phyloP scores from a whole-genome alignment of 2,888 invertebrate species.

The Galerucella pusilla region DNA sequence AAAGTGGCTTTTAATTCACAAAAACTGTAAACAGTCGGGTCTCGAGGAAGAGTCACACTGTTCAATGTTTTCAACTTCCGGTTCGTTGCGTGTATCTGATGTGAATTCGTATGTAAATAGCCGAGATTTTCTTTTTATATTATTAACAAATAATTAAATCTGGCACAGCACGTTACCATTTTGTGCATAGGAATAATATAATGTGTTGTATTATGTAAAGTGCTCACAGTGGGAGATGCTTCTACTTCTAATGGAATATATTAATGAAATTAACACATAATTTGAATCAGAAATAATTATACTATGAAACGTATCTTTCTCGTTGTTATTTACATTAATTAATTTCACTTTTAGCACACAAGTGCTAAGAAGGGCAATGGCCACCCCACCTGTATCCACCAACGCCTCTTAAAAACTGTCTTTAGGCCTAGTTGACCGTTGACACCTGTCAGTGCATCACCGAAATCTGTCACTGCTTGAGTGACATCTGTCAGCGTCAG shows the following conservation, averaged over 20 bases:
- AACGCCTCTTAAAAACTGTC: no score
- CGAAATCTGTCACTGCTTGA: no score
- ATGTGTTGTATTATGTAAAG: constrained; percentile 6
- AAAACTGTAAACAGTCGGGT: constrained; percentile 8
- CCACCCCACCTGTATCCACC: neutral
- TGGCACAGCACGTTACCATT: constrained; percentile 7
- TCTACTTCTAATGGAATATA: neutral
- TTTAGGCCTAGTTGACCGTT: no score
- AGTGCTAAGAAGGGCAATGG: no score
- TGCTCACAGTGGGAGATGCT: neutral
- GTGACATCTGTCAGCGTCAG: no score
- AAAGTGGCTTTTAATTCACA: constrained; percentile 14
- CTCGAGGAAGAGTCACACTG: neutral
- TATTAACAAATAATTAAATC: neutral
- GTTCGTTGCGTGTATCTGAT: neutral
- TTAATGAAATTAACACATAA: neutral
- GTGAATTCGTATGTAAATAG: neutral
- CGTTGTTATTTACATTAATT: neutral
- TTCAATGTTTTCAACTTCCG: constrained; percentile 9
- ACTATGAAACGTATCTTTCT: neutral
- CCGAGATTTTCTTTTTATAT: neutral
- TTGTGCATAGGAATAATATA: neutral
- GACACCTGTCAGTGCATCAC: no score
- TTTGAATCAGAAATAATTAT: neutral
- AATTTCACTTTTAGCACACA: no score